Conservation (phyloP, 2,113 vertebrate species). For the Ammospiza caudacuta region DNA sequence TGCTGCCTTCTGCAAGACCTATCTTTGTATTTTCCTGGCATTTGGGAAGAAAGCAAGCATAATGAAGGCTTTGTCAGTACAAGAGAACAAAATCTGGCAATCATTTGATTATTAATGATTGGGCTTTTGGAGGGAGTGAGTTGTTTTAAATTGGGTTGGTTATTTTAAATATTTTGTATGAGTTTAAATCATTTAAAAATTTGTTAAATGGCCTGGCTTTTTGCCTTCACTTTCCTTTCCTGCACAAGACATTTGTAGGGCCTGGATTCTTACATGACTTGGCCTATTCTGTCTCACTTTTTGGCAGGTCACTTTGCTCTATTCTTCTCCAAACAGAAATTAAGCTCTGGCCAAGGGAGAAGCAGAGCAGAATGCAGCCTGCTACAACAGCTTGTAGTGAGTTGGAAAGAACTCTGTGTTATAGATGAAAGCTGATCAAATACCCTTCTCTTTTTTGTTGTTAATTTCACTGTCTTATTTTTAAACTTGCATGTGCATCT, state of each 20-base stretch:
- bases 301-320: slow-evolving; percentile 54
- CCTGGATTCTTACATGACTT: slow-evolving; percentile 30
- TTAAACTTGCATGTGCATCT: slow-evolving; percentile 54
- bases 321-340: slow-evolving; percentile 63
- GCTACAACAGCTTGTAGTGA: slow-evolving; percentile 65
- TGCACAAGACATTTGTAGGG: not conserved
- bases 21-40: not conserved
- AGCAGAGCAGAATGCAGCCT: slow-evolving; percentile 60
- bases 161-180: slow-evolving; percentile 23
- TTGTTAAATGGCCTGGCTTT: not conserved
- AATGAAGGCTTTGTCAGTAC: not conserved
- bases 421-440: slow-evolving; percentile 55
- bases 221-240: slow-evolving; percentile 1
- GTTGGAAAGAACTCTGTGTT: slow-evolving; percentile 65
- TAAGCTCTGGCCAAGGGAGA: slow-evolving; percentile 47
- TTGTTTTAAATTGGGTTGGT: not conserved
- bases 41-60: not conserved
- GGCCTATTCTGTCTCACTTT: slow-evolving; percentile 25
- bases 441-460: not conserved
- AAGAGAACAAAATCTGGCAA: not conserved
- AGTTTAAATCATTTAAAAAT: not conserved
- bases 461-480: slow-evolving; percentile 63
- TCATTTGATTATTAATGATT: not conserved
- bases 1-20: not conserved
- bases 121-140: not conserved